Conservation (phyloP, 2,888 invertebrate genomes). For the Tubulanus polymorphus region DNA sequence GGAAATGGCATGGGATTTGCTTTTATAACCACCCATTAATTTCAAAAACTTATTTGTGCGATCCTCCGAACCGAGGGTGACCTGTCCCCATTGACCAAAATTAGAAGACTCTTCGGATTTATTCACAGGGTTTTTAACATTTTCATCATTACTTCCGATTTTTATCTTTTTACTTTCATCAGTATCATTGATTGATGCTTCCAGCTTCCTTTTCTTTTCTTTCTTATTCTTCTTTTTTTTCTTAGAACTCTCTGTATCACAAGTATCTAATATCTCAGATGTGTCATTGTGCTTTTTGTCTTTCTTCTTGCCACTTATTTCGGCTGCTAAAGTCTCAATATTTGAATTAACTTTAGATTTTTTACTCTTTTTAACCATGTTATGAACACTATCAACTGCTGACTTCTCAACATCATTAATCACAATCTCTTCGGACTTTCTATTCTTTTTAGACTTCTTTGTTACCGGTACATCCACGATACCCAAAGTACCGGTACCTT, state of each 20-base stretch:
- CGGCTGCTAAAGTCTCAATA: too few species aligned
- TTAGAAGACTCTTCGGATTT: not conserved
- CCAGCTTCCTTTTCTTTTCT: not conserved
- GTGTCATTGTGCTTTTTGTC: not conserved
- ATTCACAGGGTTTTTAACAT: not conserved
- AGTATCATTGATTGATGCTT: not conserved
- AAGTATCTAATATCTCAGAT: not conserved
- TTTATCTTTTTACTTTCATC: not conserved
- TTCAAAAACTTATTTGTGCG: constrained; percentile 35
- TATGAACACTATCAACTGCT: not conserved
- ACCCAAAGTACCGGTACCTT: too few species aligned
- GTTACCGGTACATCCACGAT: too few species aligned
- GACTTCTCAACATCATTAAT: not conserved
- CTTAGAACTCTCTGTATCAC: not conserved
- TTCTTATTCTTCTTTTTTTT: not conserved
- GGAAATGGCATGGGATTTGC: constrained; percentile 5
- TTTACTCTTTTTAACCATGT: too few species aligned
- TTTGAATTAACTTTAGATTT: too few species aligned
- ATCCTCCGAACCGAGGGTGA: constrained; percentile 24
- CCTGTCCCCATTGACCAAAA: constrained; percentile 32
- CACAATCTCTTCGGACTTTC: not conserved
- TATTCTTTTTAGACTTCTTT: constrained; percentile 14
- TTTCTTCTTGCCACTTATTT: too few species aligned
- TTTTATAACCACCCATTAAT: constrained; percentile 34
- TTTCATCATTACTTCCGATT: not conserved